These are phyloP conservation scores for Napeogenes inachia DNA, from an alignment of 2,888 invertebrate species.

Conservation along the genomic window DNA sequence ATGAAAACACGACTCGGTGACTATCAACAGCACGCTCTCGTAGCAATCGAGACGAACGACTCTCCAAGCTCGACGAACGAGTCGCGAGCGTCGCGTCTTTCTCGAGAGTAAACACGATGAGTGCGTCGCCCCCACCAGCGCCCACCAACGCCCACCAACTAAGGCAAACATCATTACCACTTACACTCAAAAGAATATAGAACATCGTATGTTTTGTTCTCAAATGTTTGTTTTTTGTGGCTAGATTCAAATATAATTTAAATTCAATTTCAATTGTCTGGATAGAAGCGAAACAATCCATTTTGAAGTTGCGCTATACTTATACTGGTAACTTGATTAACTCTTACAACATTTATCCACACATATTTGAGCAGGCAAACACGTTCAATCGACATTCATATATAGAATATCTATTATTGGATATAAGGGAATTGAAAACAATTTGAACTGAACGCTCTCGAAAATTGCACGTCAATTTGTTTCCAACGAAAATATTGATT, in stretches of 20 bases:
- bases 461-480: neutral
- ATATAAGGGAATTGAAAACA: neutral
- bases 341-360: no score
- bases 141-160: constrained; percentile 7
- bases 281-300: no score
- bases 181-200: constrained; percentile 13
- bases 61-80: constrained; percentile 18
- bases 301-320: no score
- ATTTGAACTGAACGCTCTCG: neutral
- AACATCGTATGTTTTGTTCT: neutral
- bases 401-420: neutral
- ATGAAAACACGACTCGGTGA: constrained; percentile 13
- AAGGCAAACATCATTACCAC: constrained; percentile 4
- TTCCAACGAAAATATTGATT: neutral
- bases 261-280: no score
- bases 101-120: constrained; percentile 13
- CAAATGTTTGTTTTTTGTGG: no score
- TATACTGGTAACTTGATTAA: no score
- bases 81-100: constrained; percentile 8
- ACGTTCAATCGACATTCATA: neutral
- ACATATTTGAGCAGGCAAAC: neutral
- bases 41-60: constrained; percentile 24
- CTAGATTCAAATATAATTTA: no score
- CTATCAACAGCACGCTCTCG: constrained; percentile 12
- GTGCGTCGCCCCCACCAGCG: constrained; percentile 11